Base-by-base conservation (phyloP, 2,797 vertebrate genomes). In the Muscicapa striata region DNA sequence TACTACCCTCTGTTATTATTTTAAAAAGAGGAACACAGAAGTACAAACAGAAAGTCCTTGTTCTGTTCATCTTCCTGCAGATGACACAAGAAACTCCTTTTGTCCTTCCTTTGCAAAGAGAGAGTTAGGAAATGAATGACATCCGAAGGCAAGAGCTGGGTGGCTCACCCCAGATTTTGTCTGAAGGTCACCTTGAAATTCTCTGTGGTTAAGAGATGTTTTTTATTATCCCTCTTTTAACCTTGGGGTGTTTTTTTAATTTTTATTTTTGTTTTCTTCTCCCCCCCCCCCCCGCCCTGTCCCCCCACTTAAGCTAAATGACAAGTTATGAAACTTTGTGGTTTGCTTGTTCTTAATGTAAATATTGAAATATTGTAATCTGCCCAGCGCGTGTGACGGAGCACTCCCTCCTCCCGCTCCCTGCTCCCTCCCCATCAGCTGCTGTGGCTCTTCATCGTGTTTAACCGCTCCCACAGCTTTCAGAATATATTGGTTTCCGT, bases 401-500 rank as follows among this genome's bases (percentile, higher is more conserved):
- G 67, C 1, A 1, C 88, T 94, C 89, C 84, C 76, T 84, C 78
- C 69, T 90, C 36, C 57, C 0, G 2, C 87, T 94, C 49, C 68
- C 73, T 54, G 54, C 73, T 93, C 86, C 76, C 57, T 90, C 49
- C 86, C 77, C 0, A 1, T 95, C 95, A 97, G 95, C 92, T 96
- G 92, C 91, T 84, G 83, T 30, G 78, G 69, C 58, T 78, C 85
- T 73, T 88, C 67, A 64, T 61, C 29, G 0, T 2, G 0, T 95
- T 93, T 83, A 97, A 94, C 95, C 72, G 0, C 92, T 93, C 85
- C 79, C 81, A 29, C 49, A 82, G 73, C 81, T 91, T 68, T 91
- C 89, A 83, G 80, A 95, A 89, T 54, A 48, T 20, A 36, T 36
- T 63, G 82, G 80, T 96, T 97, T 97, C 96, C 87, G 32, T 96